These are phyloP conservation scores for Hestina assimilis DNA, from an alignment of 1,140 invertebrate genomes.

Conservation along the genomic window DNA sequence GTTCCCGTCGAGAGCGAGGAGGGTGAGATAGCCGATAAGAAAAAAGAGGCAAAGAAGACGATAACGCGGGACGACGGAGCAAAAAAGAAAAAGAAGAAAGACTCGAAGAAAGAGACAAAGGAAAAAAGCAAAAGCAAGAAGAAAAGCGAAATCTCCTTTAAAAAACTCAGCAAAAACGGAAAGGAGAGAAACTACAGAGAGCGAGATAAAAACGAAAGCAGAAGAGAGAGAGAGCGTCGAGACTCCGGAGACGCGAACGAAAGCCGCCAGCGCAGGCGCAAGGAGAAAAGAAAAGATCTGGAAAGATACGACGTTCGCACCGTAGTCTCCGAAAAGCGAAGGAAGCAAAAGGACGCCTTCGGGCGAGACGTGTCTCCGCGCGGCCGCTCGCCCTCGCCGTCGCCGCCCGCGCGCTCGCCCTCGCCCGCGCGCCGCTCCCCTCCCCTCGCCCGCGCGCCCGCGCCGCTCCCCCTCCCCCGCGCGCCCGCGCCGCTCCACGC, in stretches of 20 bases:
- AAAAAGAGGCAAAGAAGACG: constrained; percentile 61
- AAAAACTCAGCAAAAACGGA: constrained; percentile 88
- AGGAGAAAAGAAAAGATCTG: constrained; percentile 87
- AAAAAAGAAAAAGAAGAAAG: constrained; percentile 69
- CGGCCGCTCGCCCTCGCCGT: constrained; percentile 40
- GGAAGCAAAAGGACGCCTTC: constrained; percentile 87
- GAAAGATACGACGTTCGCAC: constrained; percentile 90
- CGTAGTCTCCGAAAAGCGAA: constrained; percentile 84
- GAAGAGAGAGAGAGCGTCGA: constrained; percentile 51
- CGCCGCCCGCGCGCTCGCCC: constrained; percentile 51
- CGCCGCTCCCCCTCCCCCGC: constrained; percentile 26
- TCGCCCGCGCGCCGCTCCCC: constrained; percentile 30
- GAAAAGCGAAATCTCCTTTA: constrained; percentile 82
- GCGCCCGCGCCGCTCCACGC: constrained; percentile 33
- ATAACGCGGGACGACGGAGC: constrained; percentile 42
- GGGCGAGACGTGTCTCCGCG: constrained; percentile 83
- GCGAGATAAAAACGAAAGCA: constrained; percentile 76
- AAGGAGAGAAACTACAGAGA: constrained; percentile 91
- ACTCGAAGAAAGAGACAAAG: constrained; percentile 55
- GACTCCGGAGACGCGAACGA: constrained; percentile 48
- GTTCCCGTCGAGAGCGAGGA: constrained; percentile 67
- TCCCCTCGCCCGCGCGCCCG: constrained; percentile 46
- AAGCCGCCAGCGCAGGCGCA: constrained; percentile 74
- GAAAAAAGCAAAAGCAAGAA: constrained; percentile 65
- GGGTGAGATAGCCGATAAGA: constrained; percentile 80